Conservation (phyloP, 2,888 invertebrate genomes). For the Dasysyrphus albostriatus region DNA sequence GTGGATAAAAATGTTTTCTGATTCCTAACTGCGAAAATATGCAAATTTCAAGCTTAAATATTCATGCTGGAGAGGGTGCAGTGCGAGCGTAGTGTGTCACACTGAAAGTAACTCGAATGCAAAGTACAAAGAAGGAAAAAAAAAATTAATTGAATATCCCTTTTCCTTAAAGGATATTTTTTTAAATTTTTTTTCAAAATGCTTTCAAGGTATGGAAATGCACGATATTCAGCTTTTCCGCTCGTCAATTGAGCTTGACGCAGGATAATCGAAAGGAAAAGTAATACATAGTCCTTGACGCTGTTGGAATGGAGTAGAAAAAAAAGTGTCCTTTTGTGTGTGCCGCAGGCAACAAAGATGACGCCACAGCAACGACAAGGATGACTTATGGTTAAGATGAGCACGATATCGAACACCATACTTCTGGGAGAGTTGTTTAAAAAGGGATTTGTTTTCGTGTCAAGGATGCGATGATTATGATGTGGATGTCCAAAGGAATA, state of each 20-base stretch:
- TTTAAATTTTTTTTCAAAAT: constrained; percentile 1
- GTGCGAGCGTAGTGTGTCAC: neutral
- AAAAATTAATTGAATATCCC: constrained; percentile 68
- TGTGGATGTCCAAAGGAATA: constrained; percentile 35
- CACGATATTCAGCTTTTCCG: constrained; percentile 31
- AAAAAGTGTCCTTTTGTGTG: constrained; percentile 18
- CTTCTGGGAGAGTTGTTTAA: constrained; percentile 53
- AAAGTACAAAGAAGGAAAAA: neutral
- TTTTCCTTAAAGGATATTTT: constrained; percentile 19
- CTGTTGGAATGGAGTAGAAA: neutral
- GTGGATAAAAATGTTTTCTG: constrained; percentile 62
- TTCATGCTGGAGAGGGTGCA: constrained; percentile 28
- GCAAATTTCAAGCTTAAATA: constrained; percentile 54
- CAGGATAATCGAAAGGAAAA: constrained; percentile 54
- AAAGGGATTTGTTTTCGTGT: constrained; percentile 65
- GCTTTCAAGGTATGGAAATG: constrained; percentile 34
- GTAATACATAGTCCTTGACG: constrained; percentile 48
- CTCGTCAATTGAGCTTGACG: constrained; percentile 22
- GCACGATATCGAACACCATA: constrained; percentile 55
- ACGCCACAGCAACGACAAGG: neutral
- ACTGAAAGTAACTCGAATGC: constrained; percentile 11
- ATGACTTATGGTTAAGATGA: neutral
- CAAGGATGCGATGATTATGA: constrained; percentile 60
- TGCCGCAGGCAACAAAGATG: constrained; percentile 27
- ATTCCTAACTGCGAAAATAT: constrained; percentile 68